Evolutionary conservation across 2,113 vertebrate genomes (phyloP).

Genomic region (Prunella himalayana): DNA sequence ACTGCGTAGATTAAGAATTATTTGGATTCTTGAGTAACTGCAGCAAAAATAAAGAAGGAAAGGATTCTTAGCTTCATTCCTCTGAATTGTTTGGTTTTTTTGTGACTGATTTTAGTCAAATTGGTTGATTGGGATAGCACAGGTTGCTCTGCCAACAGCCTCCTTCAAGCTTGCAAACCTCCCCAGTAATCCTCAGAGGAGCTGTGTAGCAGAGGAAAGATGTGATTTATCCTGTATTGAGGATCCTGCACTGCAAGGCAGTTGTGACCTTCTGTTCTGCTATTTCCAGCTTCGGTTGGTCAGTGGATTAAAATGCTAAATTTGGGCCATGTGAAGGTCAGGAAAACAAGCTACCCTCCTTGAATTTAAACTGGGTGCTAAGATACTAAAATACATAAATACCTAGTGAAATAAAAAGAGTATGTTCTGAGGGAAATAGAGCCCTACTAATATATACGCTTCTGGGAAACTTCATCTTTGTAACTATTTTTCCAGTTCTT

Average conservation of each 20-base stretch:
- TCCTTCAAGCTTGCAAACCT: not conserved
- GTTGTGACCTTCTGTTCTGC: not conserved
- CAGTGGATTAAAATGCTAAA: slow-evolving; percentile 12
- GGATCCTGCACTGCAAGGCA: not conserved
- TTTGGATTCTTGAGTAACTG: not conserved
- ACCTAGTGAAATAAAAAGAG: not conserved
- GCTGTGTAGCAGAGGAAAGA: not conserved
- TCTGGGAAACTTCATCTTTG: not conserved
- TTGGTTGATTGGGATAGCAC: not conserved
- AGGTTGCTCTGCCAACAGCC: not conserved
- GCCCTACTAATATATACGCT: not conserved
- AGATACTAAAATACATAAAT: not conserved
- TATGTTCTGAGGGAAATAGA: not conserved
- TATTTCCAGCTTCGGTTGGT: not conserved
- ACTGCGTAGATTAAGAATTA: not conserved
- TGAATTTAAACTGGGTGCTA: not conserved
- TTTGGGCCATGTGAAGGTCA: not conserved
- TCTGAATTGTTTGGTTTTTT: not conserved
- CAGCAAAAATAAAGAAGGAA: not conserved
- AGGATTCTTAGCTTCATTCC: not conserved
- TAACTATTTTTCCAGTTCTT: not conserved
- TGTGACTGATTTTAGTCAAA: not conserved
- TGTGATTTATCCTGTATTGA: not conserved
- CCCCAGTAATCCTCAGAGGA: not conserved
- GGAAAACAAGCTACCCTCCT: not conserved